A percentile compares a stretch with the other conserved stretches of the same genome.
These are phyloP conservation scores for Acrobasis consociella DNA, from an alignment of 2,888 invertebrate species.

Conservation along the genomic window DNA sequence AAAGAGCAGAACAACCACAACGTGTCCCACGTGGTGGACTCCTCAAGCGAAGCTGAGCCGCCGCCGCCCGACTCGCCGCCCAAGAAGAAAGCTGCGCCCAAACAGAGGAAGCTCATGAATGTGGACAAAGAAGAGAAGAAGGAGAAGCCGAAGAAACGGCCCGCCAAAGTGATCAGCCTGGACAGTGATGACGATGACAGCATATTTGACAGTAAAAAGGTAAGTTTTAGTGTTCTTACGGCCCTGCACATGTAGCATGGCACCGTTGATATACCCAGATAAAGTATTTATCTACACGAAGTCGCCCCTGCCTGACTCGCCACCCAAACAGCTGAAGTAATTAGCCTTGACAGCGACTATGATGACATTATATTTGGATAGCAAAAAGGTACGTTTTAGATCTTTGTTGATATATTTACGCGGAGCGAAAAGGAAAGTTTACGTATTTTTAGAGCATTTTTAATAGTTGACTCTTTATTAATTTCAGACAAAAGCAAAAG, in stretches of 20 bases:
- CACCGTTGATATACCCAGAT: no score
- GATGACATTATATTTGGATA: no score
- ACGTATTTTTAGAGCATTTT: no score
- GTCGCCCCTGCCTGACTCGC: no score
- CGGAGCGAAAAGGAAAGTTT: no score
- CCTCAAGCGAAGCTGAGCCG: slow-evolving; percentile 58
- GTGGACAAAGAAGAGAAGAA: slow-evolving; percentile 54
- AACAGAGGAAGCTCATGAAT: slow-evolving; percentile 53
- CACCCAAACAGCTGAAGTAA: no score
- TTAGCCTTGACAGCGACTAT: no score
- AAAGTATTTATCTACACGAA: no score
- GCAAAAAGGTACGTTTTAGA: no score
- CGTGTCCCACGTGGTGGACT: slow-evolving; percentile 32
- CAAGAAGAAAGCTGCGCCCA: slow-evolving; percentile 64
- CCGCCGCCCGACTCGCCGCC: slow-evolving; percentile 47
- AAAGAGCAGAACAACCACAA: slow-evolving; percentile 53
- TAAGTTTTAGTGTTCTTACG: slow-evolving; percentile 32
- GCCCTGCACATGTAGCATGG: no score
- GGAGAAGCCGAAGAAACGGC: slow-evolving; percentile 69
- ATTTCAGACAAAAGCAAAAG: slow-evolving; percentile 64
- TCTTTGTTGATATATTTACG: no score
- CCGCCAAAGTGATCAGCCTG: slow-evolving; percentile 57
- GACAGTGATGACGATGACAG: slow-evolving; percentile 74
- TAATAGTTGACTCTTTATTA: background rate
- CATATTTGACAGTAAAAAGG: slow-evolving; percentile 78